Evolutionary conservation across 2,113 vertebrate species (phyloP), one percentile per base, ranked within the genome.

Genomic region (Brachirus orientalis): DNA sequence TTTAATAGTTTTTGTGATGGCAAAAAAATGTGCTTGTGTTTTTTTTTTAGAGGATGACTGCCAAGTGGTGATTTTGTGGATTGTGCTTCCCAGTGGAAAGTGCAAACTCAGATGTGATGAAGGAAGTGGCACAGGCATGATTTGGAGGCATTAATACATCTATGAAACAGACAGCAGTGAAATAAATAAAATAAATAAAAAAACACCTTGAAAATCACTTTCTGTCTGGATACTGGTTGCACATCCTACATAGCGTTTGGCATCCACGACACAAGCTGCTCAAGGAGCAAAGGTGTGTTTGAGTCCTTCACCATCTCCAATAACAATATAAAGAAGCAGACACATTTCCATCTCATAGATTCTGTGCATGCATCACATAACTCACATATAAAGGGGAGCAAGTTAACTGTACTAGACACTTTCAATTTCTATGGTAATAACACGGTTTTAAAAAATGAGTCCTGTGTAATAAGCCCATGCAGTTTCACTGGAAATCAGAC

Each of bases 371-470:
- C 41, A 71, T 85, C 60, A 60, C 58, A 68, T 61, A 56, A 45
- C 19, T 68, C 58, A 44, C 8, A n/a, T 10, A 48, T 36, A 35
- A 33, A 43, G 40, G 40, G 8, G 41, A 54, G 53, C 55, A 55
- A 66, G 22, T 70, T 63, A 68, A 82, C 48, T 9, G 2, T 54
- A 63, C 59, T 40, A 58, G 75, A 75, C 82, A 73, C 37, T 35
- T 71, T 74, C 72, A 60, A 67, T 72, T 75, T 72, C 54, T 79
- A 87, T 83, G 75, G 40, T 83, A 83, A 88, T 83, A 8, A 54
- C 50, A n/a, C 5, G 44, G 47, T 78, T 77, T 60, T 71, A 79
- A 83, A 81, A 70, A 41, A 53, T 6, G 7, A 63, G 52, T 63
- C 63, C 16, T 60, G 16, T 69, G 62, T 68, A 19, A 46, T 63